A percentile compares a stretch with the other conserved stretches of the same genome.
phyloP scores from a whole-genome alignment of 2,113 vertebrate species.

The Accipiter virgatus region DNA sequence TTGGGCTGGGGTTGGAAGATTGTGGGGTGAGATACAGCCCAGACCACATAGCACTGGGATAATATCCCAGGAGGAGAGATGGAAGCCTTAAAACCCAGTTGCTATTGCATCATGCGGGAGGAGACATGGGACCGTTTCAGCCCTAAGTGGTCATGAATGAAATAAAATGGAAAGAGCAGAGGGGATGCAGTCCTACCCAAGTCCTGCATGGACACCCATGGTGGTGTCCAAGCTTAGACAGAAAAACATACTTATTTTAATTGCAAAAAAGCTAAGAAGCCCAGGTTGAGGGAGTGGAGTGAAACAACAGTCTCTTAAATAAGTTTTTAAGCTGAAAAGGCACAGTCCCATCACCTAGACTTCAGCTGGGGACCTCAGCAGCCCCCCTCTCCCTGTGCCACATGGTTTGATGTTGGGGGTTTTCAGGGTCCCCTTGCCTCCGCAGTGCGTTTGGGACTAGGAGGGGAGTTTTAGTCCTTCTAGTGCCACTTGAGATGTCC shows the following conservation, averaged over 20 bases:
- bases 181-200: neutral
- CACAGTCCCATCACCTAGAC: neutral
- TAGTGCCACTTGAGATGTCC: neutral
- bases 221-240: neutral
- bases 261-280: neutral
- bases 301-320: neutral
- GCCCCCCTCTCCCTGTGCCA: rapidly evolving
- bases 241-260: neutral
- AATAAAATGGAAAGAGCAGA: neutral
- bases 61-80: neutral
- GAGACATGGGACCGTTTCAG: neutral
- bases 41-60: neutral
- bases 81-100: neutral
- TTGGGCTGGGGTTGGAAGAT: neutral
- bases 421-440: neutral
- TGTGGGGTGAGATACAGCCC: neutral
- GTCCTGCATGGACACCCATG: neutral
- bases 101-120: rapidly evolving
- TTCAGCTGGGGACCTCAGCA: neutral
- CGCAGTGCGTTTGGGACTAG: neutral
- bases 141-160: neutral
- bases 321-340: neutral
- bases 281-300: neutral
- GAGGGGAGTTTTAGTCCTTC: neutral
- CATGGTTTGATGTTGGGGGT: neutral